These are phyloP conservation scores for Machaerirhynchus nigripectus DNA, from an alignment of 2,113 vertebrate genomes.

Conservation along the genomic window DNA sequence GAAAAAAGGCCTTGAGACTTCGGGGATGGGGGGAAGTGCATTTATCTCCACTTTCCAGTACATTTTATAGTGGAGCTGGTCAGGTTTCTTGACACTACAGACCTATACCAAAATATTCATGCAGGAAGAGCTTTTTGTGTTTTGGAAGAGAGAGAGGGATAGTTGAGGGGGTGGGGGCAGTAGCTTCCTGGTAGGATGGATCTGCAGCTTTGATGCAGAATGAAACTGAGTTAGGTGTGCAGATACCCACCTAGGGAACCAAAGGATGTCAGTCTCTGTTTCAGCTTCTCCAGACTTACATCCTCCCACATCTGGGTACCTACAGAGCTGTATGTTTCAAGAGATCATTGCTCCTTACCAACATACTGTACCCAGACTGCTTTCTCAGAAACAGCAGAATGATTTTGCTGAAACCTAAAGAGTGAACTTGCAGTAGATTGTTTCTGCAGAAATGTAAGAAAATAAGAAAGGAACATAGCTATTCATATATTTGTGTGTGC, in stretches of 20 bases:
- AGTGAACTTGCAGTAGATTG: neutral
- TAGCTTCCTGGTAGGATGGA: neutral
- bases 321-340: neutral
- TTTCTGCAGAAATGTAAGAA: neutral
- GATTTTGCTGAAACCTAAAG: neutral
- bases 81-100: neutral
- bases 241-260: neutral
- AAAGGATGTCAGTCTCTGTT: neutral
- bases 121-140: neutral
- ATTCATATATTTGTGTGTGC: neutral
- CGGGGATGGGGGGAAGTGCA: rapidly evolving
- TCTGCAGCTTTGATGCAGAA: neutral
- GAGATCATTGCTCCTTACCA: neutral
- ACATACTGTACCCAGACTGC: neutral
- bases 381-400: neutral
- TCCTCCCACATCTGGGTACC: neutral
- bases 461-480: neutral
- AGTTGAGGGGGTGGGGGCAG: neutral
- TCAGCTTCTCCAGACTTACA: neutral
- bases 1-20: neutral
- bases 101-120: neutral
- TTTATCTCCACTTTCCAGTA: neutral
- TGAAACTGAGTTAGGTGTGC: neutral
- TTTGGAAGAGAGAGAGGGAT: neutral
- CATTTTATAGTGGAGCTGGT: neutral